Conservation (phyloP, 2,113 vertebrate genomes). For the Syngnathus typhle region DNA sequence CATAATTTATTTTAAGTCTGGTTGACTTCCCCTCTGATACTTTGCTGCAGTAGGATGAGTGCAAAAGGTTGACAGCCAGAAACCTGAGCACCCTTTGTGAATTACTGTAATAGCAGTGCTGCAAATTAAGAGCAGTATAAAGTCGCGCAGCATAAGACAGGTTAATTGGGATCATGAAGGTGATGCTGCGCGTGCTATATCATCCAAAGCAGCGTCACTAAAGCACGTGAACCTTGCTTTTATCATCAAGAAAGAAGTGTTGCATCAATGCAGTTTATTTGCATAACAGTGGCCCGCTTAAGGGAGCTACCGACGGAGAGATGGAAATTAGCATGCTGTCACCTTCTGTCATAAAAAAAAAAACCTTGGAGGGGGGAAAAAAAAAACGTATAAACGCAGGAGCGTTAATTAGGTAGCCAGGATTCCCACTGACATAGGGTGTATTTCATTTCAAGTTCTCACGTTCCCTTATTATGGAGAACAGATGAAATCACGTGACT, state of each 20-base stretch:
- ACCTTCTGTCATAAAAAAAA: slow-evolving; percentile 72
- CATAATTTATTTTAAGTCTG: neutral
- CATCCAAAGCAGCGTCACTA: slow-evolving; percentile 20
- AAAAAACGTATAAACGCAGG: slow-evolving; percentile 61
- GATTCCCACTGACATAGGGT: slow-evolving; percentile 62
- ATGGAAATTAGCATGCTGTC: slow-evolving; percentile 68
- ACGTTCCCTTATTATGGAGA: slow-evolving; percentile 63
- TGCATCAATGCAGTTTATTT: slow-evolving; percentile 58
- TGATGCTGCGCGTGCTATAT: slow-evolving; percentile 8
- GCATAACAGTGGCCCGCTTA: slow-evolving; percentile 65
- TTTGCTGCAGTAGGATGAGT: neutral
- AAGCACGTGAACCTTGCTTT: slow-evolving; percentile 23
- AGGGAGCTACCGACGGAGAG: slow-evolving; percentile 60
- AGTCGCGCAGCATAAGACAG: slow-evolving; percentile 5
- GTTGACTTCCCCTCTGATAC: neutral
- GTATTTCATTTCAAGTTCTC: slow-evolving; percentile 68
- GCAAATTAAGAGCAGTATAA: slow-evolving; percentile 5
- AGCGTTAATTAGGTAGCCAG: slow-evolving; percentile 70
- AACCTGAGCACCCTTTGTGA: neutral
- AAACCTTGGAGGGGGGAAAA: neutral
- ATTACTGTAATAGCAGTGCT: slow-evolving; percentile 3
- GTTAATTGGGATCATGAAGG: slow-evolving; percentile 39
- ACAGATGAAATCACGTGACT: slow-evolving; percentile 52
- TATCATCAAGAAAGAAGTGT: slow-evolving; percentile 33
- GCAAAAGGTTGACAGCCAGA: neutral